A percentile compares a stretch with the other conserved stretches of the same genome.
phyloP scores from a whole-genome alignment of 1,140 invertebrate genomes.

The Drosophila rufa region DNA sequence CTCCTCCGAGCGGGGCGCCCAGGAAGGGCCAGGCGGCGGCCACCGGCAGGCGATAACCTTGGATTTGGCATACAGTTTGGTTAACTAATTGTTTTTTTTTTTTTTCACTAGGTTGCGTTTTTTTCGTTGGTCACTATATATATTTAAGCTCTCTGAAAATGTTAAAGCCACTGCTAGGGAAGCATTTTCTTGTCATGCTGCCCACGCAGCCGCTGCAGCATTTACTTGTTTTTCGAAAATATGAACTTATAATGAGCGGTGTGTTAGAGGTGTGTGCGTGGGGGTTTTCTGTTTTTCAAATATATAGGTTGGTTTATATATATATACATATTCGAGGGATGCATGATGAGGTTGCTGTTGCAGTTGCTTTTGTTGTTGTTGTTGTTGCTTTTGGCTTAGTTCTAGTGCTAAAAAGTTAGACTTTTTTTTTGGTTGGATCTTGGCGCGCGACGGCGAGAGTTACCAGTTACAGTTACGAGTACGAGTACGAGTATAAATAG shows the following conservation, averaged over 20 bases:
- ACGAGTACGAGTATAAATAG: slow-evolving; percentile 60
- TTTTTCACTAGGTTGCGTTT: slow-evolving; percentile 9
- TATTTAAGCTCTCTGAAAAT: too few relatives aligned
- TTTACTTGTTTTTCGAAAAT: not conserved
- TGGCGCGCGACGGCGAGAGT: slow-evolving; percentile 61
- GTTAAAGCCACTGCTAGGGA: too few relatives aligned
- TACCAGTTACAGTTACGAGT: slow-evolving; percentile 63
- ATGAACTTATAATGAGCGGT: slow-evolving; percentile 28
- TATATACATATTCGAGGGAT: slow-evolving; percentile 74
- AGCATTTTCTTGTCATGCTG: too few relatives aligned
- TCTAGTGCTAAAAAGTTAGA: slow-evolving; percentile 71
- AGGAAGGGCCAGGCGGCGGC: slow-evolving; percentile 84
- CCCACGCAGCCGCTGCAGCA: too few relatives aligned
- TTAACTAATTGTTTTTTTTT: slow-evolving; percentile 29
- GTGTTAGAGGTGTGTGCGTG: slow-evolving; percentile 35
- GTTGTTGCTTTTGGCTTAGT: slow-evolving; percentile 50
- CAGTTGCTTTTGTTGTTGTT: slow-evolving; percentile 37
- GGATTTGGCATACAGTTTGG: slow-evolving; percentile 56
- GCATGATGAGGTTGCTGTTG: slow-evolving; percentile 58
- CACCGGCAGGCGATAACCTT: slow-evolving; percentile 87
- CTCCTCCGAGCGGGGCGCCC: slow-evolving; percentile 85
- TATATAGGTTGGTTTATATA: slow-evolving; percentile 19
- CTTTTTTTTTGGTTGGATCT: slow-evolving; percentile 47
- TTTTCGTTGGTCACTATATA: slow-evolving; percentile 17
- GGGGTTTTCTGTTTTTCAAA: slow-evolving; percentile 16